Evolutionary conservation across 2,888 invertebrate genomes (phyloP), one percentile per base, ranked within the genome.

Genomic region (Pyrochroa serraticornis): DNA sequence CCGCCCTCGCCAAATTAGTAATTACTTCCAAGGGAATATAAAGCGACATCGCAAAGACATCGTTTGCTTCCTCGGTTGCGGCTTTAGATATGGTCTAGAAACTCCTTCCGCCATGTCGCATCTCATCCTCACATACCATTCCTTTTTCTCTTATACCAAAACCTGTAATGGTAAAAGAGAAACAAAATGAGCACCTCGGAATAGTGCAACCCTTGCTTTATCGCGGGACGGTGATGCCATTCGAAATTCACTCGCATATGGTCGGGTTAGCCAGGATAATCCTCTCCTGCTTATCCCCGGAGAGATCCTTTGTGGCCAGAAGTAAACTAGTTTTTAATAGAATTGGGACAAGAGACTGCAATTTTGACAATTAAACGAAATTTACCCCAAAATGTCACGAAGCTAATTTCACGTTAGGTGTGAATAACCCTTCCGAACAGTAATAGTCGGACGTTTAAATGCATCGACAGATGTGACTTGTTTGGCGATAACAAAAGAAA

Each of bases 391-490:
- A 22, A 22, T 5, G 22, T 22, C 22, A 22, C 22, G 22, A 22
- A 22, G 22, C 22, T 22, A 22, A 22, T 22, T 22, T 22, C 22
- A 22, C 22, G 5, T 5, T 22, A 22, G 22, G 22, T 22, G 22
- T 5, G 22, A 22, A 22, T 22, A 22, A 22, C 52, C 50, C 43
- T 52, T 52, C 10, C 8, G 34, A 30, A 50, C 42, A 42, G 43
- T 50, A 31, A 42, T 36, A 52, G 44, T 53, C 47, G 46, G 35
- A 53, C 33, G 47, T 63, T 55, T 63, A 22, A 22, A 22, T 22
- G 22, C 22, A 71, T 69, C 70, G 71, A 67, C 72, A 72, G 72
- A 71, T 72, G 72, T 70, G 72, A 67, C 71, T 70, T 71, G 68
- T 69, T 72, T 70, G 37, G 14, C 0, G 30, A 33, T 33, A 13